A percentile compares a stretch with the other conserved stretches of the same genome.
phyloP scores from a whole-genome alignment of 35 echinoderm and acorn worm genomes.

The Apostichopus japonicus region DNA sequence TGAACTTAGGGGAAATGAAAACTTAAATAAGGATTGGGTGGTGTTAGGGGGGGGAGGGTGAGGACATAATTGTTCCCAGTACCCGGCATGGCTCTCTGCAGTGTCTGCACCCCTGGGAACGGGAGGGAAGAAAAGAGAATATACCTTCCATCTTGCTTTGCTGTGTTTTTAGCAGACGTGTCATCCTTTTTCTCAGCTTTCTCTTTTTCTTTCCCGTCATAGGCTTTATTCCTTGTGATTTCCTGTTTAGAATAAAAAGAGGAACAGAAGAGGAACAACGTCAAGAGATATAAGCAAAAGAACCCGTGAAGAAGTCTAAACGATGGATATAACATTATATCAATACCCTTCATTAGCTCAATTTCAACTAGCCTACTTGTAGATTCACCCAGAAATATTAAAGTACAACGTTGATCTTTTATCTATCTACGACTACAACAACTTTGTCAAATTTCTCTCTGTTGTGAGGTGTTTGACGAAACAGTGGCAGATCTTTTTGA shows the following conservation, averaged over 20 bases:
- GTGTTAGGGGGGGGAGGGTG: not conserved
- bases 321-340: not conserved
- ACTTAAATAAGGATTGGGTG: too few relatives aligned
- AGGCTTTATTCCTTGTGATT: not conserved
- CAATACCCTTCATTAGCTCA: not conserved
- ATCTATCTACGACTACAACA: too few relatives aligned
- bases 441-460: too few relatives aligned
- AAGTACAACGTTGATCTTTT: too few relatives aligned
- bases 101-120: not conserved
- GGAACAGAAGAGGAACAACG: not conserved
- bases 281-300: not conserved
- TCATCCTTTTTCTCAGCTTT: slow-evolving; percentile 17
- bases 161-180: not conserved
- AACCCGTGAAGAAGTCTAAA: not conserved
- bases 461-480: too few relatives aligned
- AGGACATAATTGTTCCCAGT: not conserved
- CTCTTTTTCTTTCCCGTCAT: not conserved
- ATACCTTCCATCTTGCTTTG: slow-evolving; percentile 21
- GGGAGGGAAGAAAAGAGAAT: too few relatives aligned
- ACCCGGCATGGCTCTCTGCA: not conserved
- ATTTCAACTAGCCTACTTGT: not conserved
- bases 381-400: too few relatives aligned
- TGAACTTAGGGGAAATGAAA: too few relatives aligned
- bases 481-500: too few relatives aligned
- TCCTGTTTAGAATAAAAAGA: not conserved